Conservation (phyloP, 2,113 vertebrate genomes). For the Xenus cinereus region DNA sequence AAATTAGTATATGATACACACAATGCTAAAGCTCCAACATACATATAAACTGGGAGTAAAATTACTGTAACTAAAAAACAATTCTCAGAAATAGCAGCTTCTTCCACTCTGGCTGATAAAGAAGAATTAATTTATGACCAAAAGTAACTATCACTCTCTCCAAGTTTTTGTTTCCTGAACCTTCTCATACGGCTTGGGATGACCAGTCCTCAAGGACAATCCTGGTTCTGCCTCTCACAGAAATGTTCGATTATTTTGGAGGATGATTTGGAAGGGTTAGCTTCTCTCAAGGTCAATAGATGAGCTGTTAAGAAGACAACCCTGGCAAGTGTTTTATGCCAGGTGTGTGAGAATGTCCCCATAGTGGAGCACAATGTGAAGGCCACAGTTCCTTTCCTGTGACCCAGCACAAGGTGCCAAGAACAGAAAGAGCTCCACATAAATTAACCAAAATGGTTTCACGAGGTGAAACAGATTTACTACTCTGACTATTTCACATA, state of each 20-base stretch:
- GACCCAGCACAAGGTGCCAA: not conserved
- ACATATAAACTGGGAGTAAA: not conserved
- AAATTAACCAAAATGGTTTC: not conserved
- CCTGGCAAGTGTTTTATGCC: not conserved
- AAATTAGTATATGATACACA: not conserved
- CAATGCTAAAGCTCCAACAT: not conserved
- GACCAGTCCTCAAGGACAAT: not conserved
- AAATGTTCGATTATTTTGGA: not conserved
- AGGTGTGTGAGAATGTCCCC: not conserved
- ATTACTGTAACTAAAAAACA: not conserved
- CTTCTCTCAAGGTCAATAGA: not conserved
- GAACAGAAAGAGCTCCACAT: not conserved
- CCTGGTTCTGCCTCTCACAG: not conserved
- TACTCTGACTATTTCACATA: not conserved
- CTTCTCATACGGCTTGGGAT: not conserved
- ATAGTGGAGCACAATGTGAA: not conserved
- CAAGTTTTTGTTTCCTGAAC: not conserved
- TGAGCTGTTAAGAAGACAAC: not conserved
- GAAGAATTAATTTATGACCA: not conserved
- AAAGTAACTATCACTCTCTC: not conserved
- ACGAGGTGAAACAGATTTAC: not conserved
- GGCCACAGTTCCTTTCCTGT: not conserved
- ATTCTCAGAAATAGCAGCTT: not conserved
- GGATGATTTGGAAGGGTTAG: not conserved
- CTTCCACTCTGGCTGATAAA: not conserved